These are phyloP conservation scores for Drosophila flavopinicola DNA, from an alignment of 2,888 invertebrate species.

Conservation along the genomic window DNA sequence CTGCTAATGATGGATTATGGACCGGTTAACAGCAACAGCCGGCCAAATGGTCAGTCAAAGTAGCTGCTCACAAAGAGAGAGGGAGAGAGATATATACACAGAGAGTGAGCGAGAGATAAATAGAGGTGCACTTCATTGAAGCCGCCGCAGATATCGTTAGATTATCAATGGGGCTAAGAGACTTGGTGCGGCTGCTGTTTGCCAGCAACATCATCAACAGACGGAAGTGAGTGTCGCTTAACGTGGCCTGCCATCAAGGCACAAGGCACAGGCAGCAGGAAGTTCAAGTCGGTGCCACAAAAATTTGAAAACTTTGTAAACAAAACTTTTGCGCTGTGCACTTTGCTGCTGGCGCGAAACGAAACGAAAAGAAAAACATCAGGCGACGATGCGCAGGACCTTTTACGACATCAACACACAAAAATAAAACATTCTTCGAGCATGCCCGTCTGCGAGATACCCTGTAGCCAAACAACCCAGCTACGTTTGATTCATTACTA, in stretches of 20 bases:
- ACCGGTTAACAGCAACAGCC: not conserved
- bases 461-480: too few relatives aligned
- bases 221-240: constrained; percentile 63
- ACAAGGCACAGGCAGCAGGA: constrained; percentile 42
- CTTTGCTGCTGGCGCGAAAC: constrained; percentile 71
- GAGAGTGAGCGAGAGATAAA: not conserved
- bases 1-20: constrained; percentile 70
- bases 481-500: too few relatives aligned
- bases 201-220: constrained; percentile 55
- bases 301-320: constrained; percentile 80
- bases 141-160: constrained; percentile 29
- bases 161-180: constrained; percentile 36
- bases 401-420: constrained; percentile 24
- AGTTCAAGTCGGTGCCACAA: constrained; percentile 78
- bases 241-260: constrained; percentile 20
- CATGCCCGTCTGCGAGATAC: not conserved
- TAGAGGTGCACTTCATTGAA: constrained; percentile 12
- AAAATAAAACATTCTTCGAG: not conserved
- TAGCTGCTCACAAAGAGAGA: not conserved
- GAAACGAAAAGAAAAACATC: constrained; percentile 57
- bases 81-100: not conserved
- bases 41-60: constrained; percentile 11
- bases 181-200: not conserved
- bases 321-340: constrained; percentile 76
- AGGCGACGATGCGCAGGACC: constrained; percentile 59